These are phyloP conservation scores for Neogale vison DNA, from an alignment of 2,113 vertebrate species.

Conservation along the genomic window DNA sequence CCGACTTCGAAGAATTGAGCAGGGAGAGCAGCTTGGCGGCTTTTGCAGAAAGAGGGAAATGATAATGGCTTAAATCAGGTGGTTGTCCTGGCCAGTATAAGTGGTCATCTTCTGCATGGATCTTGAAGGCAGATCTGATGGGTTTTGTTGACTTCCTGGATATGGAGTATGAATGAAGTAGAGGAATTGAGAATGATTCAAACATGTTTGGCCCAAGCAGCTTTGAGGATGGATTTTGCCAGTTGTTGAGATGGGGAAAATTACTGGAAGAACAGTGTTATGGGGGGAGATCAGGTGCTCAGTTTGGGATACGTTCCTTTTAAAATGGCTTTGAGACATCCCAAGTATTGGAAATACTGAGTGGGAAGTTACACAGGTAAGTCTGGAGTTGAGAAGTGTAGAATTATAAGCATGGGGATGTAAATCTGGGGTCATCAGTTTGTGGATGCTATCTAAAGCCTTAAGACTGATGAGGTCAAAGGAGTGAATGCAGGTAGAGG, in stretches of 20 bases:
- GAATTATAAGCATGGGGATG: not conserved
- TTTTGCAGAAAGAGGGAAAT: not conserved
- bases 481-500: not conserved
- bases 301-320: not conserved
- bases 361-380: not conserved
- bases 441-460: not conserved
- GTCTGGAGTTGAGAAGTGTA: not conserved
- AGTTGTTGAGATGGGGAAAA: not conserved
- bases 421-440: not conserved
- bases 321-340: not conserved
- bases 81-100: not conserved
- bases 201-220: not conserved
- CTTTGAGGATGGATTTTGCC: not conserved
- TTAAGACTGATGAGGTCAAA: not conserved
- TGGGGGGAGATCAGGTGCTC: not conserved
- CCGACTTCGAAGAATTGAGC: not conserved
- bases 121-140: not conserved
- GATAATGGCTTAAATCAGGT: not conserved
- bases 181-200: not conserved
- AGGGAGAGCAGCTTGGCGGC: not conserved
- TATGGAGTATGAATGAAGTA: not conserved
- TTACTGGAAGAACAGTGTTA: not conserved
- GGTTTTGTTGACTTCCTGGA: not conserved
- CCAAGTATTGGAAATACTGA: not conserved
- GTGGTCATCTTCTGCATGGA: not conserved